phyloP scores from a whole-genome alignment of 2,797 vertebrate genomes.

The Apogon talboti region DNA sequence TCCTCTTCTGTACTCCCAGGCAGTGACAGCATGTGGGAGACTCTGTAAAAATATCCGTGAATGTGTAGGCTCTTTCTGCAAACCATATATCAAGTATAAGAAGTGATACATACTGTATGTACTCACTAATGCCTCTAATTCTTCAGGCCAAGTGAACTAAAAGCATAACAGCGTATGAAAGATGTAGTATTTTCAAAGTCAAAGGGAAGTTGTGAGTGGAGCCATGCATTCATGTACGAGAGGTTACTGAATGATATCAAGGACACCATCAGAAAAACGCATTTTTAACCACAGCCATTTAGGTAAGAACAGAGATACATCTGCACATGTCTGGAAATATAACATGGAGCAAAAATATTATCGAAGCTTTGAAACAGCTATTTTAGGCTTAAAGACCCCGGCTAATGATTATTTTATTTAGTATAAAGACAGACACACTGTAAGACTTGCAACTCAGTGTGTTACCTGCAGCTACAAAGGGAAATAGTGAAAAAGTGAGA shows the following conservation, averaged over 20 bases:
- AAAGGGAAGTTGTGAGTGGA: neutral
- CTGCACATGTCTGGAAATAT: neutral
- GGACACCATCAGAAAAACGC: neutral
- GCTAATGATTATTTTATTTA: constrained; percentile 12
- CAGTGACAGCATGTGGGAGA: constrained; percentile 71
- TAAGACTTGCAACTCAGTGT: constrained; percentile 25
- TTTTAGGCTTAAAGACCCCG: constrained; percentile 17
- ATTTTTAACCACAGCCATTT: neutral
- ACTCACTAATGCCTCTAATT: constrained; percentile 33
- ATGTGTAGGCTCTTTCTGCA: constrained; percentile 87
- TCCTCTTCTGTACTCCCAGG: constrained; percentile 57
- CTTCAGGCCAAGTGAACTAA: constrained; percentile 26
- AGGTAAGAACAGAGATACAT: neutral
- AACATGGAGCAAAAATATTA: constrained; percentile 13
- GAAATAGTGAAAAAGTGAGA: constrained; percentile 22
- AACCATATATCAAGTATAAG: constrained; percentile 50
- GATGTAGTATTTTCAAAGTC: constrained; percentile 42
- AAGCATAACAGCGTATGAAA: constrained; percentile 70
- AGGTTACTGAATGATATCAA: constrained; percentile 3
- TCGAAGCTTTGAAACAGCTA: constrained; percentile 21
- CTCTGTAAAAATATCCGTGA: constrained; percentile 59
- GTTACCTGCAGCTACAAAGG: constrained; percentile 40
- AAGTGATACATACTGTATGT: constrained; percentile 31
- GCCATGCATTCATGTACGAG: neutral
- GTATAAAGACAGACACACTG: constrained; percentile 10